Conservation (phyloP, 2,797 vertebrate species). For the Myotis pilosus region DNA sequence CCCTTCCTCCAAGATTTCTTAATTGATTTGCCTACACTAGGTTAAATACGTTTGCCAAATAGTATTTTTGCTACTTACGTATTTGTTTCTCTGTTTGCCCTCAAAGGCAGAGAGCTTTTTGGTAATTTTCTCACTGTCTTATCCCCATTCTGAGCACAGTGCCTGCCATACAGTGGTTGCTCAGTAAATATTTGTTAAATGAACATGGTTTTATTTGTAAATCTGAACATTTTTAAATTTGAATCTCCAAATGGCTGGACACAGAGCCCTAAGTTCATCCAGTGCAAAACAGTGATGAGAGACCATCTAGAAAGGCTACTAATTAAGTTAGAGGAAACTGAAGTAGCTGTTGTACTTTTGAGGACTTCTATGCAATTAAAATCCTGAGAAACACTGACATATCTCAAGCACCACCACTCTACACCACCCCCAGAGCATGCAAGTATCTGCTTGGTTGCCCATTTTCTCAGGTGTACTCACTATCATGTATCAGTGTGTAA, state of each 20-base stretch:
- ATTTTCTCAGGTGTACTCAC: neutral
- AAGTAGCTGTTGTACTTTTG: neutral
- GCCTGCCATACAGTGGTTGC: neutral
- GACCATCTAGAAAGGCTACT: neutral
- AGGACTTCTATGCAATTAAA: conserved; percentile 25
- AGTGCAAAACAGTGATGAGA: neutral
- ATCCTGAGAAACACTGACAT: neutral
- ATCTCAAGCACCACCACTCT: neutral
- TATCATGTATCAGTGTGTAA: neutral
- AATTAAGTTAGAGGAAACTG: neutral
- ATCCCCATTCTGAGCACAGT: neutral
- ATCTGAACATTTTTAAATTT: neutral
- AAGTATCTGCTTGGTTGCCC: neutral
- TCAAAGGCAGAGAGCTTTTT: neutral
- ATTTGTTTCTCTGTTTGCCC: neutral
- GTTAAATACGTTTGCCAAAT: neutral
- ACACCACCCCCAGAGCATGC: neutral
- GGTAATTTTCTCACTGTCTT: neutral
- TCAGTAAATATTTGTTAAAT: neutral
- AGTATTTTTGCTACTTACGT: neutral
- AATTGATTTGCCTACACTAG: neutral
- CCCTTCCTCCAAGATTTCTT: neutral
- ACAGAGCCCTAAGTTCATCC: neutral
- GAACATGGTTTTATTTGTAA: conserved; percentile 6
- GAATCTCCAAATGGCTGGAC: neutral